phyloP scores from a whole-genome alignment of 1,140 invertebrate species.

The Drosophila pruinosa region DNA sequence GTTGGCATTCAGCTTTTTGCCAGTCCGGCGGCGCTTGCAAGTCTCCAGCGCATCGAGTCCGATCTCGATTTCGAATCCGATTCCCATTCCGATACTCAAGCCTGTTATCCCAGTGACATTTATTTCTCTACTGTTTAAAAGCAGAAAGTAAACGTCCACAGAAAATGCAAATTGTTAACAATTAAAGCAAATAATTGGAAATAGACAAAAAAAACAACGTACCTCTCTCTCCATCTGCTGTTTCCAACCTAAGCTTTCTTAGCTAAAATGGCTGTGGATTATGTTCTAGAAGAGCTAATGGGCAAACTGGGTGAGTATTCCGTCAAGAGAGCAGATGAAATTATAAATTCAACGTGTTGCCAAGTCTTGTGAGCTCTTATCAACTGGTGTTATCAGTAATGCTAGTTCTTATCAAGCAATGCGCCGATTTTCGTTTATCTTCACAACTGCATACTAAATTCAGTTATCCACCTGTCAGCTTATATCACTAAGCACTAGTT shows the following conservation, averaged over 20 bases:
- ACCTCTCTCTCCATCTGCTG: not conserved
- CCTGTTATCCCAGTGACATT: not conserved
- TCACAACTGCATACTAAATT: conserved; percentile 7
- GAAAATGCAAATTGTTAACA: conserved; percentile 23
- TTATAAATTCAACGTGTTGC: conserved; percentile 13
- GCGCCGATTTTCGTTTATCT: conserved; percentile 16
- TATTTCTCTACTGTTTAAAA: too few relatives aligned
- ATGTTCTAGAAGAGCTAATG: conserved; percentile 87
- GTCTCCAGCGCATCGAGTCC: conserved; percentile 49
- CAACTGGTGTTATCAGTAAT: conserved; percentile 26
- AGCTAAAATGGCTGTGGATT: conserved; percentile 85
- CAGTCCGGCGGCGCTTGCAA: conserved; percentile 65
- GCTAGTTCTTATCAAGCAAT: not conserved
- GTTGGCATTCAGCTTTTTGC: conserved; percentile 71
- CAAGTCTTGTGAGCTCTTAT: conserved; percentile 34
- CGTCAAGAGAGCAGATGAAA: not conserved
- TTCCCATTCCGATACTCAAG: not conserved
- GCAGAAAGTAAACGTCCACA: not conserved
- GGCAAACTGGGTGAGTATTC: conserved; percentile 85
- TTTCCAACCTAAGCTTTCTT: not conserved
- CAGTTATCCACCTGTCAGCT: conserved; percentile 16
- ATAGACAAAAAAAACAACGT: not conserved
- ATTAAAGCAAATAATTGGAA: not conserved
- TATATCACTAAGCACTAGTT: not conserved
- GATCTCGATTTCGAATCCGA: not conserved